Evolutionary conservation across 1,140 invertebrate genomes (phyloP).

Genomic region (Rhopalosiphum maidis): DNA sequence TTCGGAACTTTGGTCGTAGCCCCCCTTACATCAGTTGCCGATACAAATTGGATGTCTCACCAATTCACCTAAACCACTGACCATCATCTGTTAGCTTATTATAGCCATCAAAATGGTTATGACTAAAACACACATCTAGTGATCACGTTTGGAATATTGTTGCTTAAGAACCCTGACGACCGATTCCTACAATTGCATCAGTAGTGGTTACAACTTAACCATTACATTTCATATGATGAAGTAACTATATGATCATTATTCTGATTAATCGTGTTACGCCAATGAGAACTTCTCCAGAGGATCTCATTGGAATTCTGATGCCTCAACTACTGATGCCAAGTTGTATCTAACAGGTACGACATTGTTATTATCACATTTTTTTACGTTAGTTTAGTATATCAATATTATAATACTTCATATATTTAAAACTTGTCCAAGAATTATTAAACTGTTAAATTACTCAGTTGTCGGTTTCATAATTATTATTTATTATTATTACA

Average conservation of each 20-base stretch:
- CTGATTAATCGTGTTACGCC: conserved; percentile 28
- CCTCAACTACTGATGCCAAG: conserved; percentile 47
- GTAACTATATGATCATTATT: background rate
- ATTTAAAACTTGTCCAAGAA: too few species aligned
- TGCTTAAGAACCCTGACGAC: background rate
- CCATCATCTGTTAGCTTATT: too few species aligned
- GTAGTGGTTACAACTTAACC: conserved; percentile 57
- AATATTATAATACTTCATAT: too few species aligned
- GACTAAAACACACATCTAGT: background rate
- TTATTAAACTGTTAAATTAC: too few species aligned
- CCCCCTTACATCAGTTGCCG: rapidly evolving
- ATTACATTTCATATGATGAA: conserved; percentile 54
- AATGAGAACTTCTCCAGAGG: conserved; percentile 43
- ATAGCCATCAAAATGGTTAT: too few species aligned
- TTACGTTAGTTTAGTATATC: too few species aligned
- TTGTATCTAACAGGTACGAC: background rate
- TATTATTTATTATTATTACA: too few species aligned
- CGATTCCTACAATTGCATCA: background rate
- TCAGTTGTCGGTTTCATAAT: too few species aligned
- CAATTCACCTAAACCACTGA: too few species aligned
- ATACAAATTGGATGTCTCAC: too few species aligned
- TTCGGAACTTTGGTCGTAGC: too few species aligned
- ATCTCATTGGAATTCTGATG: conserved; percentile 51
- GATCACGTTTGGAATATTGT: rapidly evolving
- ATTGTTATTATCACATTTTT: too few species aligned